These are phyloP conservation scores for Dicranocentrus wangi DNA, from an alignment of 2,888 invertebrate genomes.

Conservation along the genomic window DNA sequence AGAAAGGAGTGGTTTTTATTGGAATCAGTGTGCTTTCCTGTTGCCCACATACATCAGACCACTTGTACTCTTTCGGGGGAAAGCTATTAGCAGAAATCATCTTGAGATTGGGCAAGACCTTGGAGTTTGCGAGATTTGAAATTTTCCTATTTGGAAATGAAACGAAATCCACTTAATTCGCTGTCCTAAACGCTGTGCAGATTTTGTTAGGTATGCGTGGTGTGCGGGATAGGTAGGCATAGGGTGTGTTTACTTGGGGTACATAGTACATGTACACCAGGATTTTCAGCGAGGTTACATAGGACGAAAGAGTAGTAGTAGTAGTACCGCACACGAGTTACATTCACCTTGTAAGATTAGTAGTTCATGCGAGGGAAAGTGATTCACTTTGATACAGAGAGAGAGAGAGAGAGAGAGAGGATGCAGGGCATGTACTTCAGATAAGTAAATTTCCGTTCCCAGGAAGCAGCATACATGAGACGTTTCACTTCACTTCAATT, in stretches of 20 bases:
- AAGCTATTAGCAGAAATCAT: neutral
- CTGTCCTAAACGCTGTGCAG: too few relatives aligned
- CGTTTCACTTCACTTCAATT: neutral
- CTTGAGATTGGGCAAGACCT: too few relatives aligned
- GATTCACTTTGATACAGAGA: neutral
- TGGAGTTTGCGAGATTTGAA: too few relatives aligned
- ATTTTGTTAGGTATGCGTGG: too few relatives aligned
- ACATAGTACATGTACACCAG: too few relatives aligned
- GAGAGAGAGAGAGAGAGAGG: slow-evolving; percentile 27
- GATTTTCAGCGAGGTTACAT: too few relatives aligned
- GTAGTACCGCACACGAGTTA: neutral
- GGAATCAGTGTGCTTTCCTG: neutral
- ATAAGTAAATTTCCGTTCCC: slow-evolving; percentile 56
- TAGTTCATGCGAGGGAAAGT: neutral
- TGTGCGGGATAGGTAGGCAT: too few relatives aligned
- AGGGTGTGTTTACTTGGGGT: too few relatives aligned
- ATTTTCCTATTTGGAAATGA: too few relatives aligned
- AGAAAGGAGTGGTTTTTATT: neutral
- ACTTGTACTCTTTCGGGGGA: neutral
- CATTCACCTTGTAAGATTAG: slow-evolving; percentile 7
- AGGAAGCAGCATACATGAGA: slow-evolving; percentile 13
- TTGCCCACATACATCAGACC: too few relatives aligned
- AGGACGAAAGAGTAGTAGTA: too few relatives aligned
- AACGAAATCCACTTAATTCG: too few relatives aligned
- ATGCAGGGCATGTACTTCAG: slow-evolving; percentile 54